phyloP scores from a whole-genome alignment of 92 coral and sea anemone genomes.

The Meandrina meandrites region DNA sequence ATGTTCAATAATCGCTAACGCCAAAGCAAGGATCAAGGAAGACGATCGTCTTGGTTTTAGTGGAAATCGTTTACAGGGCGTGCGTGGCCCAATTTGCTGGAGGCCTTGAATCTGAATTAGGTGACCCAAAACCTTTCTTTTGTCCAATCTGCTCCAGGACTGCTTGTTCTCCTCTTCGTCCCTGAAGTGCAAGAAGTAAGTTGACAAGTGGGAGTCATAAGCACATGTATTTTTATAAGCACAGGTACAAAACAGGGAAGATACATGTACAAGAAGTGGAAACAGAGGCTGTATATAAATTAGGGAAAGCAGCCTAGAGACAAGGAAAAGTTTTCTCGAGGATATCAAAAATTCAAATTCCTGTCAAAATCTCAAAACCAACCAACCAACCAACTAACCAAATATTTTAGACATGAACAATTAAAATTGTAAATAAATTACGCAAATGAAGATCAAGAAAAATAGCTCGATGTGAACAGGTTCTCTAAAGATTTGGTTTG shows the following conservation, averaged over 20 bases:
- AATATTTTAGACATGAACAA: no score
- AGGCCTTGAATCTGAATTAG: neutral
- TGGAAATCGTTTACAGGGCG: neutral
- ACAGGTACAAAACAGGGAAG: no score
- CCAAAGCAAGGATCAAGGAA: neutral
- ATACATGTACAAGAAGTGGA: no score
- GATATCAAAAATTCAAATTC: neutral
- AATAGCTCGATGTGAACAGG: neutral
- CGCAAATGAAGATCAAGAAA: neutral
- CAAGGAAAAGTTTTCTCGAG: neutral
- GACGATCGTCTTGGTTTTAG: neutral
- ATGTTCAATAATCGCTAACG: neutral
- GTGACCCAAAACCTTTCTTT: constrained; percentile 30
- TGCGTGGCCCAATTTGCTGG: constrained; percentile 7
- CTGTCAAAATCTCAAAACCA: no score
- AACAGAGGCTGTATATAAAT: no score
- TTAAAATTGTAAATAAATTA: no score
- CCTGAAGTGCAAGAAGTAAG: neutral
- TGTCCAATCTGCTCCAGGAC: neutral
- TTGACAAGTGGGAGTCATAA: neutral
- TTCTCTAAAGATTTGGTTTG: neutral
- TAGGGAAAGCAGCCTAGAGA: neutral
- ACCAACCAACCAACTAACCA: no score
- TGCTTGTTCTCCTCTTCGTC: constrained; percentile 19
- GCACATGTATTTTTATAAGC: no score